Evolutionary conservation across 2,888 invertebrate species (phyloP), one percentile per base, ranked within the genome.

Genomic region (Diaprepes abbreviatus): DNA sequence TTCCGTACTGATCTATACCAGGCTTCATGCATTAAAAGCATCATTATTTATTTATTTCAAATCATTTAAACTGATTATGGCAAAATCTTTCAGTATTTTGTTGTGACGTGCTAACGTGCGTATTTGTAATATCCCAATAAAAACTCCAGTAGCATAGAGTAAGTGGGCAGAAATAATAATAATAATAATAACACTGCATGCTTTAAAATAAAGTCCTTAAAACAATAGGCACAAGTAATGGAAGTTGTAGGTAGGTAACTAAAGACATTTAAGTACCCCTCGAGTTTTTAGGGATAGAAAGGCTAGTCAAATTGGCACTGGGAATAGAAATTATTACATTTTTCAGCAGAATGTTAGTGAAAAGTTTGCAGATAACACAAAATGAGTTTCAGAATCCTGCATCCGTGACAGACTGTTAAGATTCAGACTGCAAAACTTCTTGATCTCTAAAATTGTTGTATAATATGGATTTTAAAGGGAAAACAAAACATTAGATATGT

Each of bases 71-170:
- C 48, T 48, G 16, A 50, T 21, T 24, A 16, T 38, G 67, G 55
- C 58, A 63, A 66, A 67, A 63, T 63, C 43, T 57, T 58, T 70
- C 72, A 73, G 70, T 70, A 73, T 70, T 70, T 70, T 73, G 79
- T 79, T 79, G 80, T 78, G 79, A 79, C 79, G 75, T 80, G 80
- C 80, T 78, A 77, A 79, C 79, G 79, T 80, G 79, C 80, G 77
- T 73, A 66, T 62, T 40, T 59, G 31, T 21, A 40, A 38, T 28
- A 64, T 35, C 31, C 57, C 24, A 24, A 28, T 43, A 70, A 71
- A 71, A 76, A 76, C 74, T 77, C 75, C 75, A 75, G 74, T 72
- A 74, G 74, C 70, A 67, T 66, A 72, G 71, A 66, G 70, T 74
- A 66, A 50, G 74, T 73, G 65, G 66, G 73, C 75, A 72, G 59